A percentile compares a stretch with the other conserved stretches of the same genome.
phyloP scores from a whole-genome alignment of 53 echinoderm and acorn worm species.

The Holothuria leucospilota region DNA sequence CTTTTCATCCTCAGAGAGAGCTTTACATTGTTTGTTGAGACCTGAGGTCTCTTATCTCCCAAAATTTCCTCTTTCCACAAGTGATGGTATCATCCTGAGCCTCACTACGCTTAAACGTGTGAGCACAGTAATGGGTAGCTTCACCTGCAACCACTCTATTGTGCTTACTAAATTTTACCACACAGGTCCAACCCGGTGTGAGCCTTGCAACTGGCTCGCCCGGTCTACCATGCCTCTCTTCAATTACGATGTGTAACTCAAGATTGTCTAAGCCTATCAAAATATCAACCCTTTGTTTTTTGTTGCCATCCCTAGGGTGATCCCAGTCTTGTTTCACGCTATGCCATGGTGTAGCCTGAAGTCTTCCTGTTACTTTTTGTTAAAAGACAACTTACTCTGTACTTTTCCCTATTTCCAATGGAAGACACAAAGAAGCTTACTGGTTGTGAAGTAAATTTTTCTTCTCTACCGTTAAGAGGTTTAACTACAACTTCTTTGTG shows the following conservation, averaged over 20 bases:
- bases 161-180: background rate
- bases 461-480: background rate
- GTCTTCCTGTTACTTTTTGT: constrained; percentile 17
- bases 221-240: constrained; percentile 16
- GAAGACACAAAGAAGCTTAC: background rate
- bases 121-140: background rate
- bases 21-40: background rate
- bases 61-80: background rate
- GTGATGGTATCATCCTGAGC: background rate
- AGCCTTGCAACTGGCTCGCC: constrained; percentile 32
- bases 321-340: constrained; percentile 12
- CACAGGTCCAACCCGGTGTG: constrained; percentile 39
- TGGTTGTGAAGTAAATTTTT: background rate
- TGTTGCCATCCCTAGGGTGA: constrained; percentile 13
- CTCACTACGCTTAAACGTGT: too few species aligned
- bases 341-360: constrained; percentile 12
- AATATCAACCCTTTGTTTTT: background rate
- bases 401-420: background rate
- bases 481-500: too few species aligned
- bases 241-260: constrained; percentile 35
- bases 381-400: background rate
- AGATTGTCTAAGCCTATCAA: constrained; percentile 39
- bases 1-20: background rate
- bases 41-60: background rate
- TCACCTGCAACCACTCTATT: background rate